Conservation (phyloP, 1,140 invertebrate genomes). For the Frieseomelitta varia region DNA sequence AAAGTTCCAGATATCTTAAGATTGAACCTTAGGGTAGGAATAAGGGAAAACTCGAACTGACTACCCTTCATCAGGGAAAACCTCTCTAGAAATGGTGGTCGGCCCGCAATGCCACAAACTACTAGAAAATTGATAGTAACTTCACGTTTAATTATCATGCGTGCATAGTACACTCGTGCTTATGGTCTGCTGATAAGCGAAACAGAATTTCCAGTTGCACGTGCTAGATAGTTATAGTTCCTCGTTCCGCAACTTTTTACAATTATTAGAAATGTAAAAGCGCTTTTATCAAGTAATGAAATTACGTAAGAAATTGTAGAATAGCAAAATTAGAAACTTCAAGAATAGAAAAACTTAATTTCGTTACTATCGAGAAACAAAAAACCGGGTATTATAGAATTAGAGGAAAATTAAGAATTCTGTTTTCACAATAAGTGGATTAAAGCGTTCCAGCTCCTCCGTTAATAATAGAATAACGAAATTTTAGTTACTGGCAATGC, state of each 20-base stretch:
- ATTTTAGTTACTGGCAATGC: neutral
- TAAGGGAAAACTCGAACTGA: constrained; percentile 53
- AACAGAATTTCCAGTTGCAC: no score
- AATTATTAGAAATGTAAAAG: neutral
- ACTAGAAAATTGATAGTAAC: constrained; percentile 71
- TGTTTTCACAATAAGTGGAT: neutral
- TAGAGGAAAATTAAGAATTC: neutral
- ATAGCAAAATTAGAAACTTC: neutral
- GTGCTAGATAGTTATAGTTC: neutral
- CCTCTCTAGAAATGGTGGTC: constrained; percentile 68
- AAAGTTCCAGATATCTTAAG: constrained; percentile 26
- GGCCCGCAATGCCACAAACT: constrained; percentile 65
- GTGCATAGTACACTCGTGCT: neutral
- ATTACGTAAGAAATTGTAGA: neutral
- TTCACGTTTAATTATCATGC: constrained; percentile 64
- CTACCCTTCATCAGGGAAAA: constrained; percentile 56
- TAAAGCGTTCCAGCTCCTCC: no score
- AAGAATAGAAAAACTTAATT: neutral
- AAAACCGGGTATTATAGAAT: neutral
- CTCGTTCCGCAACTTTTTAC: no score
- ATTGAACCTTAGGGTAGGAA: constrained; percentile 32
- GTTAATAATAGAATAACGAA: neutral
- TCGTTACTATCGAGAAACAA: neutral
- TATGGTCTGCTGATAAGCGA: neutral
- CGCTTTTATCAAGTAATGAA: neutral